phyloP scores from a whole-genome alignment of 2,797 vertebrate genomes.

The Odontamblyopus lacepedii region DNA sequence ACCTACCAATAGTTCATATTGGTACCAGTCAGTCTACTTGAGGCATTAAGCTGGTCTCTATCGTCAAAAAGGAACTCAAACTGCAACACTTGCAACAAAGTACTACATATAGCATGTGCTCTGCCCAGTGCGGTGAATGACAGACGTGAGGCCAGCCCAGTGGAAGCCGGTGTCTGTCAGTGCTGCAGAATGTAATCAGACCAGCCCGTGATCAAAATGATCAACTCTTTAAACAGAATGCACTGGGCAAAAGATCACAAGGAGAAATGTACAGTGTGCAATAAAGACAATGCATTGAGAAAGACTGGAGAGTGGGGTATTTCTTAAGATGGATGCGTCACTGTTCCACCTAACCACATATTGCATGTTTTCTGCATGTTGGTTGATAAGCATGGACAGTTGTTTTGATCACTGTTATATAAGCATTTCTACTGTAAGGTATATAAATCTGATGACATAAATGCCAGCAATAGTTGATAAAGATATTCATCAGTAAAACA shows the following conservation, averaged over 20 bases:
- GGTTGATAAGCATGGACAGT: not conserved
- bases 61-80: conserved; percentile 31
- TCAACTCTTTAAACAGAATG: conserved; percentile 22
- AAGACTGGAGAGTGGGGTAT: not conserved
- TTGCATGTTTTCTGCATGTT: not conserved
- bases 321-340: conserved; percentile 10
- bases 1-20: not conserved
- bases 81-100: conserved; percentile 27
- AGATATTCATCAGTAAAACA: not conserved
- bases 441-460: not conserved
- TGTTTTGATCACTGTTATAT: not conserved
- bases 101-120: conserved; percentile 12
- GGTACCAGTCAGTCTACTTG: conserved; percentile 4
- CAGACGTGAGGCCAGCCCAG: conserved; percentile 42
- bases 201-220: conserved; percentile 41
- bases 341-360: not conserved
- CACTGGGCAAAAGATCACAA: conserved; percentile 10
- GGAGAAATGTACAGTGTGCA: not conserved
- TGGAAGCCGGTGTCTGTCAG: conserved; percentile 44
- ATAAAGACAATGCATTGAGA: conserved; percentile 11
- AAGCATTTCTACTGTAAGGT: not conserved
- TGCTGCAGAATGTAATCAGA: conserved; percentile 62
- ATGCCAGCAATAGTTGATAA: not conserved
- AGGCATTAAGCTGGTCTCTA: conserved; percentile 3
- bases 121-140: conserved; percentile 34